Conservation (phyloP, 2,888 invertebrate species). For the Rhabditophanes sp. region DNA sequence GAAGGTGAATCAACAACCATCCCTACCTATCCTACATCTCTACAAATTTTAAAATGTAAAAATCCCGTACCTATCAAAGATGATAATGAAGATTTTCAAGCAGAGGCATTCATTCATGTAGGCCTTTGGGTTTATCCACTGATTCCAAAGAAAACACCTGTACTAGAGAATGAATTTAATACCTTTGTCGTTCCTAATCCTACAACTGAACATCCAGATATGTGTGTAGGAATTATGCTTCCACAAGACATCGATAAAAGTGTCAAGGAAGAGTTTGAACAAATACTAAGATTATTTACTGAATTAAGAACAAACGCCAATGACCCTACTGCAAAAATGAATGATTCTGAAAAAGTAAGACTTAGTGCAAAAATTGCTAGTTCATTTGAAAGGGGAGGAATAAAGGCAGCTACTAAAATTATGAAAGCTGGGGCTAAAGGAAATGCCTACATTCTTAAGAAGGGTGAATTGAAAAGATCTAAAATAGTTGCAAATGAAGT, state of each 20-base stretch:
- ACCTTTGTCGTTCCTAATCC: slow-evolving; percentile 63
- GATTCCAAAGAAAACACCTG: slow-evolving; percentile 57
- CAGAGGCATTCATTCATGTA: slow-evolving; percentile 37
- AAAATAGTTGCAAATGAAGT: slow-evolving; percentile 29
- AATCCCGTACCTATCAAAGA: slow-evolving; percentile 17
- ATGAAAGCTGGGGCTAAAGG: slow-evolving; percentile 6
- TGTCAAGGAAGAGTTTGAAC: slow-evolving; percentile 53
- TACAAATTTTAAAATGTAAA: slow-evolving; percentile 49
- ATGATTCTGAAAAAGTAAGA: slow-evolving; percentile 29
- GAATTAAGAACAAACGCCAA: slow-evolving; percentile 23
- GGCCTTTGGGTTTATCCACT: slow-evolving; percentile 59
- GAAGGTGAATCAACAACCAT: slow-evolving; percentile 53
- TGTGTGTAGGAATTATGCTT: slow-evolving; percentile 57
- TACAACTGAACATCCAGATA: slow-evolving; percentile 45
- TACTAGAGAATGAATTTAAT: slow-evolving; percentile 57
- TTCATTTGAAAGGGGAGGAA: slow-evolving; percentile 45
- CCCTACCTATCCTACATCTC: slow-evolving; percentile 53
- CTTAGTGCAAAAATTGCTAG: slow-evolving; percentile 47
- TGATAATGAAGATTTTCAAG: slow-evolving; percentile 7
- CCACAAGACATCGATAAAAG: slow-evolving; percentile 51
- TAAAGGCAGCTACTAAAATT: slow-evolving; percentile 1
- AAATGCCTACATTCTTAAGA: slow-evolving; percentile 1
- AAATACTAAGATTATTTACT: slow-evolving; percentile 51
- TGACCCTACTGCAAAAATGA: slow-evolving; percentile 17
- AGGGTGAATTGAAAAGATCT: slow-evolving; percentile 1